phyloP scores from a whole-genome alignment of 23 tunicate genomes.

The Ciona savignyi region DNA sequence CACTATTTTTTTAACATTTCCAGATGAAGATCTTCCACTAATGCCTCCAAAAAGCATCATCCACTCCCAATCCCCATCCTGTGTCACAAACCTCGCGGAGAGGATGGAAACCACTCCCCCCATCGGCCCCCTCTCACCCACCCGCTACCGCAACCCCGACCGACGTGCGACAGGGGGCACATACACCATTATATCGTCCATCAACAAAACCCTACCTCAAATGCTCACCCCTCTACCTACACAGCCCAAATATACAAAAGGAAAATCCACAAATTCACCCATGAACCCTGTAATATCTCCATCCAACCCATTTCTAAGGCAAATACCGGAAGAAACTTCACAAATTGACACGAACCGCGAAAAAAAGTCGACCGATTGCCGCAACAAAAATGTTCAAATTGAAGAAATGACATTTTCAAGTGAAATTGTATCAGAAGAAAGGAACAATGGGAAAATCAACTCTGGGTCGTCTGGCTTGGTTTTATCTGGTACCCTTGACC shows the following conservation, averaged over 20 bases:
- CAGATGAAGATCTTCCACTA: neutral
- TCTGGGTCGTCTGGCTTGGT: no score
- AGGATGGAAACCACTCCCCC: conserved; percentile 5
- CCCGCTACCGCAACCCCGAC: neutral
- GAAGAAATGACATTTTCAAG: no score
- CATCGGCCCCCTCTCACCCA: conserved; percentile 47
- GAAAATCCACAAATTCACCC: neutral
- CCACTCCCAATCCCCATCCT: conserved; percentile 2
- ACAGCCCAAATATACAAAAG: neutral
- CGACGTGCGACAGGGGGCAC: conserved; percentile 17
- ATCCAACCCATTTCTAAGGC: neutral
- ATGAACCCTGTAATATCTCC: neutral
- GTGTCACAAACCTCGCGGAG: conserved; percentile 13
- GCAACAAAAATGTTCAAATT: no score
- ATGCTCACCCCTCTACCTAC: conserved; percentile 55
- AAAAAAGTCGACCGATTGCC: no score
- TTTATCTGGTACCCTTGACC: no score
- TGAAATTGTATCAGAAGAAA: no score
- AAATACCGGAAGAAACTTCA: neutral
- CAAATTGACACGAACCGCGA: neutral
- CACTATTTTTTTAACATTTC: no score
- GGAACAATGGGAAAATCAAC: no score
- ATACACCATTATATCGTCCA: conserved; percentile 41
- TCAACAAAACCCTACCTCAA: conserved; percentile 70
- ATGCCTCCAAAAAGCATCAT: neutral